Evolutionary conservation across 2,113 vertebrate genomes (phyloP).

Genomic region (Hassar affinis): DNA sequence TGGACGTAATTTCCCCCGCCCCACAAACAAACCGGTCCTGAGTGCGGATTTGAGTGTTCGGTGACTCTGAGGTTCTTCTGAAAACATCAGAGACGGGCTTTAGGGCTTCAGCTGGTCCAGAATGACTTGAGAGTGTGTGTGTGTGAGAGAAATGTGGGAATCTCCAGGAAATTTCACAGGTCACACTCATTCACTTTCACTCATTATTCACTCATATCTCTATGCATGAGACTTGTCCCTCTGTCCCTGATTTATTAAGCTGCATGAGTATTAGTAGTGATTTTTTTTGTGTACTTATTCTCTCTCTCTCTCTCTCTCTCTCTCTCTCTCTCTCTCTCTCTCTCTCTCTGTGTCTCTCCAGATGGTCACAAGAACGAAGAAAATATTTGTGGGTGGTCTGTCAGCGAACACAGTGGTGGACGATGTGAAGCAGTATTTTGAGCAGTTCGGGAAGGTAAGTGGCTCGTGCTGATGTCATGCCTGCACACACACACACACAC

Average conservation of each 20-base stretch:
- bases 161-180: not conserved
- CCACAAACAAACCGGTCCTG: not conserved
- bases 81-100: not conserved
- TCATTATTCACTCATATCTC: not conserved
- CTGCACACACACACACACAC: constrained; percentile 31
- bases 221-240: not conserved
- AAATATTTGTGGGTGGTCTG: constrained; percentile 99
- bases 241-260: no score
- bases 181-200: not conserved
- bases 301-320: constrained; percentile 1
- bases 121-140: not conserved
- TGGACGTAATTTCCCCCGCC: not conserved
- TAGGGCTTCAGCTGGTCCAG: not conserved
- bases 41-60: not conserved
- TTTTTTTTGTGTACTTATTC: constrained; percentile 6
- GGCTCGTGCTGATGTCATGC: not conserved
- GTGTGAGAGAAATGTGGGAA: not conserved
- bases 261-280: no score
- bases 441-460: constrained; percentile 98
- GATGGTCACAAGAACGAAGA: constrained; percentile 99
- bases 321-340: constrained; percentile 44
- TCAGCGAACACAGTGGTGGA: constrained; percentile 98
- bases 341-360: constrained; percentile 69
- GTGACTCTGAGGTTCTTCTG: not conserved
- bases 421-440: constrained; percentile 99